A percentile compares a stretch with the other conserved stretches of the same genome.
Evolutionary conservation across 2,888 invertebrate species (phyloP).

Genomic region (Amitus sp.): DNA sequence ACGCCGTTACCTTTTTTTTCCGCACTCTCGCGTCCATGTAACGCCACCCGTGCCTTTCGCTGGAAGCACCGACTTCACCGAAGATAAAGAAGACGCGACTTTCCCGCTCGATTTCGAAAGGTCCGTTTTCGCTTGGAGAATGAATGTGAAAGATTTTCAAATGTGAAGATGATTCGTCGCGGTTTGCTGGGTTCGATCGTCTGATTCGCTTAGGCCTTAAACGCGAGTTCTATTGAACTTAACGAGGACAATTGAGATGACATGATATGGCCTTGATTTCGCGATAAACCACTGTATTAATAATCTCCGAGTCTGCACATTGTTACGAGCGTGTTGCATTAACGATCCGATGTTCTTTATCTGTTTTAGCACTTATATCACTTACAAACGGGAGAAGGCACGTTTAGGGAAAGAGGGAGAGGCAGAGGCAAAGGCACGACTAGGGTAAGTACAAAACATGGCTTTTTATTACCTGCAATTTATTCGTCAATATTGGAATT

Average conservation of each 20-base stretch:
- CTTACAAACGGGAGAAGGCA: slow-evolving; percentile 62
- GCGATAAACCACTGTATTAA: slow-evolving; percentile 51
- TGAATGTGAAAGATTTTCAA: no score
- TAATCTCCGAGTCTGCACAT: slow-evolving; percentile 40
- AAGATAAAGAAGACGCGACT: no score
- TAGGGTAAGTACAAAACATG: slow-evolving; percentile 53
- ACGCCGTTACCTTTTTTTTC: no score
- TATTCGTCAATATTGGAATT: no score
- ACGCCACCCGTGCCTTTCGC: no score
- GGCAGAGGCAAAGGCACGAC: slow-evolving; percentile 64
- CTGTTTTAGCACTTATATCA: slow-evolving; percentile 64
- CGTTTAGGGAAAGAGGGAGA: slow-evolving; percentile 61
- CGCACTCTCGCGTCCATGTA: not conserved
- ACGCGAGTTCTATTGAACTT: slow-evolving; percentile 57
- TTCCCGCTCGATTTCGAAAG: no score
- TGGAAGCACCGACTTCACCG: no score
- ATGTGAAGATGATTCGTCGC: not conserved
- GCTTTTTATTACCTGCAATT: not conserved
- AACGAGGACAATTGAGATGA: slow-evolving; percentile 60
- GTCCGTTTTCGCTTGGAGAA: no score
- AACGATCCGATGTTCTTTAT: slow-evolving; percentile 27
- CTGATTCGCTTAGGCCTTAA: slow-evolving; percentile 27
- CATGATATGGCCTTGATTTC: slow-evolving; percentile 57
- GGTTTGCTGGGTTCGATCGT: not conserved
- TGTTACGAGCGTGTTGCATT: slow-evolving; percentile 29